A percentile compares a stretch with the other conserved stretches of the same genome.
phyloP scores from a whole-genome alignment of 64 coral and sea anemone species.

The Pocillopora damicornis region DNA sequence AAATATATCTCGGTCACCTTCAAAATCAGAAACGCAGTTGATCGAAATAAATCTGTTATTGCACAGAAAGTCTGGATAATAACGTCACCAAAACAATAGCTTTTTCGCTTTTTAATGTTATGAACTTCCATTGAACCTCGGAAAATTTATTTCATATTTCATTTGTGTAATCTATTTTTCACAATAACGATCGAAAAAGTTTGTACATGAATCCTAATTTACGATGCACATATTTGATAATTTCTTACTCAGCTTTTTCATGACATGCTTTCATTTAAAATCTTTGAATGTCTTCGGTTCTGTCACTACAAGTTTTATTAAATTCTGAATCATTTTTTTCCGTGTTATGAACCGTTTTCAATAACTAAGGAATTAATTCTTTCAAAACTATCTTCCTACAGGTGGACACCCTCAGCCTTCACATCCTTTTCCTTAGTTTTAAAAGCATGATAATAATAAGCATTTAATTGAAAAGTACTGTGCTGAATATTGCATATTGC shows the following conservation, averaged over 20 bases:
- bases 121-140: not conserved
- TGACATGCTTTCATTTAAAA: not conserved
- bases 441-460: too few species aligned
- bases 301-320: too few species aligned
- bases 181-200: not conserved
- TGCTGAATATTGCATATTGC: too few species aligned
- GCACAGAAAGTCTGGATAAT: too few species aligned
- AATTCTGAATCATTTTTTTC: not conserved
- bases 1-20: too few species aligned
- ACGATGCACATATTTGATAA: slow-evolving; percentile 8
- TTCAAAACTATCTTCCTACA: not conserved
- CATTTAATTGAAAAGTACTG: too few species aligned
- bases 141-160: not conserved
- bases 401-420: not conserved
- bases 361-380: not conserved
- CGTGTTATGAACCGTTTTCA: not conserved
- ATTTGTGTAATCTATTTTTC: not conserved
- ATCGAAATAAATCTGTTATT: too few species aligned
- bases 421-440: too few species aligned
- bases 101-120: too few species aligned
- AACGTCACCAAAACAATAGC: too few species aligned
- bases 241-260: not conserved
- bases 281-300: not conserved
- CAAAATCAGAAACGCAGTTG: too few species aligned
- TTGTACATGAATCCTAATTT: not conserved